A percentile compares a stretch with the other conserved stretches of the same genome.
Evolutionary conservation across 2,113 vertebrate genomes (phyloP).

Genomic region (Eublepharis macularius): DNA sequence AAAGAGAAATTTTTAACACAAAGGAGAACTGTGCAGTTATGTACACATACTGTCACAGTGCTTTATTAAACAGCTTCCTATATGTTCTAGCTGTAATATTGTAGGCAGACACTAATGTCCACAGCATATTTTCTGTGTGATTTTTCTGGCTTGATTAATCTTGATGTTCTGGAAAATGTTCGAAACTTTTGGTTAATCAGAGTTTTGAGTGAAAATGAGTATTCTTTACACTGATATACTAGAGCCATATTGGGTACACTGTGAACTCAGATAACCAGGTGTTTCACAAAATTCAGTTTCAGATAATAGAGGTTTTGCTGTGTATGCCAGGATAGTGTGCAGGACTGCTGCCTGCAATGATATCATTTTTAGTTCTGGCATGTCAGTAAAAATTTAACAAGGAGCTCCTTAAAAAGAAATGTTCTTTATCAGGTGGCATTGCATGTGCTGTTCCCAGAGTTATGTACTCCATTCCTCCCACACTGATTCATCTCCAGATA

Average conservation of each 20-base stretch:
- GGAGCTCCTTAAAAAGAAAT: conserved; percentile 7
- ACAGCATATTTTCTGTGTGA: too few relatives aligned
- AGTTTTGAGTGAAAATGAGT: background rate
- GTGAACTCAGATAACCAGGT: background rate
- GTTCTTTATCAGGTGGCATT: conserved; percentile 11
- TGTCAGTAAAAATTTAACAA: conserved; percentile 39
- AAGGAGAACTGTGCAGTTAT: conserved; percentile 39
- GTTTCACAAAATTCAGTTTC: background rate
- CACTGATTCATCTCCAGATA: background rate
- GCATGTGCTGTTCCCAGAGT: conserved; percentile 29
- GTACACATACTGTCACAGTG: conserved; percentile 17
- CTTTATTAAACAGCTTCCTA: background rate
- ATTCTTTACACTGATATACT: background rate
- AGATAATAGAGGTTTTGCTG: background rate
- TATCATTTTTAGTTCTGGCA: conserved; percentile 5
- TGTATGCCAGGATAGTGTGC: background rate
- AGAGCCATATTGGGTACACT: background rate
- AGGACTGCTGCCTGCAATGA: conserved; percentile 14
- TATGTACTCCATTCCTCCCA: conserved; percentile 34
- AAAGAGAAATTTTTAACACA: too few relatives aligned
- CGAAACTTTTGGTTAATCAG: background rate
- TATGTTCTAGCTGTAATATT: background rate
- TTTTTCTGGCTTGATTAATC: background rate
- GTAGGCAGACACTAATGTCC: background rate
- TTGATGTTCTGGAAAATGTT: background rate